Conservation (phyloP, 2,888 invertebrate species). For the Drosophila barbarae region DNA sequence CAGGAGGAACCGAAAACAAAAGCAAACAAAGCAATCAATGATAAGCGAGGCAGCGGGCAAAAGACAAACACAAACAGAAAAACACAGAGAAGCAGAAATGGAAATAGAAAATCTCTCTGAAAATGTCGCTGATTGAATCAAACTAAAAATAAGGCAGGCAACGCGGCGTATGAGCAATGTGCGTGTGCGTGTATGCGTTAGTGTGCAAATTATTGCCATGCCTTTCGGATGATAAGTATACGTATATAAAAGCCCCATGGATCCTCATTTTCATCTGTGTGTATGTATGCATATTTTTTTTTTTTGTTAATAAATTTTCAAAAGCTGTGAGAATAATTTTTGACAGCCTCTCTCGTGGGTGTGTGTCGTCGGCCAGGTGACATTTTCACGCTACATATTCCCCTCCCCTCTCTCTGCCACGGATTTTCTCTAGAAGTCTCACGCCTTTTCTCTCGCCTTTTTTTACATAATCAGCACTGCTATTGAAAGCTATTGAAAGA, state of each 20-base stretch:
- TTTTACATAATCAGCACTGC: conserved; percentile 66
- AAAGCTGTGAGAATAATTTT: conserved; percentile 58
- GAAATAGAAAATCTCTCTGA: conserved; percentile 37
- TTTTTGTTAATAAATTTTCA: conserved; percentile 49
- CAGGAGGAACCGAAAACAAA: conserved; percentile 31
- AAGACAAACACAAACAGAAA: conserved; percentile 51
- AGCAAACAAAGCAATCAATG: conserved; percentile 46
- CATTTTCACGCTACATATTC: conserved; percentile 50
- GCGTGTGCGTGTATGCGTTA: conserved; percentile 15
- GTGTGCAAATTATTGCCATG: conserved; percentile 48
- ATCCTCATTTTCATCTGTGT: conserved; percentile 34
- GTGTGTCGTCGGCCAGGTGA: conserved; percentile 56
- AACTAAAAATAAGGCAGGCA: conserved; percentile 71
- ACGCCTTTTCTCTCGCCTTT: conserved; percentile 25
- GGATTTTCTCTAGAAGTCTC: conserved; percentile 21
- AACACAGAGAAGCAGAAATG: conserved; percentile 26
- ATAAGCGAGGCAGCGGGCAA: conserved; percentile 34
- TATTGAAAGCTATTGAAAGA: conserved; percentile 36
- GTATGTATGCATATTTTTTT: not conserved
- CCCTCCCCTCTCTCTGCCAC: not conserved
- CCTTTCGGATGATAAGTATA: conserved; percentile 16
- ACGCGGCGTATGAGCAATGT: conserved; percentile 67
- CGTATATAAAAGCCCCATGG: conserved; percentile 15
- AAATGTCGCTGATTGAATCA: conserved; percentile 74
- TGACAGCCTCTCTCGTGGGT: conserved; percentile 54